Percentiles rank a stretch among this genome's conserved stretches.
Evolutionary conservation across 92 coral and sea anemone genomes (phyloP).

Genomic region (Epizoanthus illoricatus): DNA sequence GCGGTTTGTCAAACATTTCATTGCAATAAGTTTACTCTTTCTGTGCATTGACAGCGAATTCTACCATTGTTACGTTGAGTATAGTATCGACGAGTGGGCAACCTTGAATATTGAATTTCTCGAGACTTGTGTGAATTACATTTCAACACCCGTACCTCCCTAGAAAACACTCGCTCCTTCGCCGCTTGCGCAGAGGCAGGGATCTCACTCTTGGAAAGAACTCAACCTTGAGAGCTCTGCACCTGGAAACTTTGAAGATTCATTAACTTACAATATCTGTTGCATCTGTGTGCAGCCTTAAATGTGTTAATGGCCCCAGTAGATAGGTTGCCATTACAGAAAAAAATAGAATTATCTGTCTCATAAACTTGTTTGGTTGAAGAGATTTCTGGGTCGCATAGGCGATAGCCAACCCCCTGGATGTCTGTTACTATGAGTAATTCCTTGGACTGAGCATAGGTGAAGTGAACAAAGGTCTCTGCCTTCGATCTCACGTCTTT

Average conservation of each 20-base stretch:
- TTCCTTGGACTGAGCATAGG: constrained; percentile 1
- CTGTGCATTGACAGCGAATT: too few species aligned
- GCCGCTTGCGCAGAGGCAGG: background rate
- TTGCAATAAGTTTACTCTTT: too few species aligned
- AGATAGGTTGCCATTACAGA: constrained; percentile 54
- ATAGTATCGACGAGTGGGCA: too few species aligned
- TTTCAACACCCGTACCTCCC: too few species aligned
- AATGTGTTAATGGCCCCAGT: constrained; percentile 45
- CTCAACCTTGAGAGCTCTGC: constrained; percentile 1
- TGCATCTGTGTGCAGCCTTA: constrained; percentile 47
- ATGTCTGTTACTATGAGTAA: constrained; percentile 66
- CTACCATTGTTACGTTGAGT: too few species aligned
- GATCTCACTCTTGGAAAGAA: background rate
- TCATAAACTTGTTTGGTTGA: constrained; percentile 18
- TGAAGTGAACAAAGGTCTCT: constrained; percentile 9
- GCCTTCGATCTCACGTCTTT: constrained; percentile 25
- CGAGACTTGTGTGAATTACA: too few species aligned
- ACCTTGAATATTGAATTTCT: too few species aligned
- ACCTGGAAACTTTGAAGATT: constrained; percentile 26
- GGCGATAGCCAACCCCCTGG: constrained; percentile 65
- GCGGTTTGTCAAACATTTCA: too few species aligned
- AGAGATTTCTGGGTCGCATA: constrained; percentile 72
- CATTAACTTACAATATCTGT: constrained; percentile 48
- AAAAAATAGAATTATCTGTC: constrained; percentile 49
- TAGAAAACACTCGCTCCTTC: background rate